Percentiles rank a stretch among this genome's conserved stretches.
phyloP scores from a whole-genome alignment of 2,888 invertebrate species.

The Hirtodrosophila confusa region DNA sequence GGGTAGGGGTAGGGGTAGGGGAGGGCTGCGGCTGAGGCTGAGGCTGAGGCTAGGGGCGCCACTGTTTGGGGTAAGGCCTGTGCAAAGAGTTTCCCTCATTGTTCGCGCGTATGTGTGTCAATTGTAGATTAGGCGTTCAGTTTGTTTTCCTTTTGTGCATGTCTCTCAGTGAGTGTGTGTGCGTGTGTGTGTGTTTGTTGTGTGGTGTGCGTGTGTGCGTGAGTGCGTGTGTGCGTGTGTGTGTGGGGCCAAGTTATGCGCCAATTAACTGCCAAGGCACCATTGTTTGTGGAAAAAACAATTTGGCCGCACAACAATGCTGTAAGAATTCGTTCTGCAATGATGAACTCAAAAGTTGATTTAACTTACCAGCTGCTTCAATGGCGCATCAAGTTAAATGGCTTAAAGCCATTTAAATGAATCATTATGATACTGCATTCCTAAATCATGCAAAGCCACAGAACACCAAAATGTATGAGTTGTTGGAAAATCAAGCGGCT shows the following conservation, averaged over 20 bases:
- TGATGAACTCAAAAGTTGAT: slow-evolving; percentile 26
- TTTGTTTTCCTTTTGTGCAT: slow-evolving; percentile 55
- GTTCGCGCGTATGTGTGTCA: slow-evolving; percentile 76
- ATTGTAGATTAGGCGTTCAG: slow-evolving; percentile 75
- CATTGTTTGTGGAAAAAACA: slow-evolving; percentile 55
- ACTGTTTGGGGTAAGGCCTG: slow-evolving; percentile 19
- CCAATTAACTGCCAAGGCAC: slow-evolving; percentile 67
- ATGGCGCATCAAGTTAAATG: too few species aligned
- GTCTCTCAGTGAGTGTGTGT: slow-evolving; percentile 4
- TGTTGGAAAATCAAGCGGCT: too few species aligned
- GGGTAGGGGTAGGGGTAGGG: background rate
- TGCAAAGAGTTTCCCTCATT: slow-evolving; percentile 70
- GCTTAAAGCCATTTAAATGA: too few species aligned
- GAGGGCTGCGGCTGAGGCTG: background rate
- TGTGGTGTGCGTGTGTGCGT: slow-evolving; percentile 11
- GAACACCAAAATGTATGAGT: too few species aligned
- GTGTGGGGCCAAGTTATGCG: slow-evolving; percentile 65
- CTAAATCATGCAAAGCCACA: too few species aligned
- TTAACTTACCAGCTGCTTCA: too few species aligned
- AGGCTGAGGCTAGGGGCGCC: background rate
- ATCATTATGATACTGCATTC: too few species aligned
- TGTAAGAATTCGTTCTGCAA: slow-evolving; percentile 37
- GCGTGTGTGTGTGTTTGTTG: slow-evolving; percentile 8
- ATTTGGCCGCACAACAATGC: slow-evolving; percentile 49
- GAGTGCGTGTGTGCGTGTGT: slow-evolving; percentile 15